Conservation (phyloP, 2,888 invertebrate genomes). For the Ormia ochracea region DNA sequence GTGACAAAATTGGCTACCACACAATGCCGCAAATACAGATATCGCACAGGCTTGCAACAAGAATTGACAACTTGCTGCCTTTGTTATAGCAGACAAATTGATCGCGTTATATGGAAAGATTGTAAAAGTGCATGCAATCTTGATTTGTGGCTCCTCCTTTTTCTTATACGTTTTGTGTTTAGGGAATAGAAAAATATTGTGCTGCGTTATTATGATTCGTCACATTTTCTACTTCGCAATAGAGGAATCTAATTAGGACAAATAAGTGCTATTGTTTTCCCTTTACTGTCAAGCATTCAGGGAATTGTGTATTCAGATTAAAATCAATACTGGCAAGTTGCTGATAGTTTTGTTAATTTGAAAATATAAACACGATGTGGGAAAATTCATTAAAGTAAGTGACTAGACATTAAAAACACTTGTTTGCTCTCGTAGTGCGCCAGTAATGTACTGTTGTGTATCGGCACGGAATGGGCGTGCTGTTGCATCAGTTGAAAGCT, state of each 20-base stretch:
- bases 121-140: neutral
- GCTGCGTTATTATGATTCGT: slow-evolving; percentile 10
- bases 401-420: neutral
- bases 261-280: slow-evolving; percentile 46
- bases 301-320: neutral
- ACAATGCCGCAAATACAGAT: neutral
- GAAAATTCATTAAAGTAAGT: neutral
- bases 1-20: slow-evolving; percentile 38
- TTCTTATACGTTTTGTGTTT: neutral
- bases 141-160: neutral
- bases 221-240: neutral
- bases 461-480: no score
- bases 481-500: no score
- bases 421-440: no score
- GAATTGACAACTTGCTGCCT: slow-evolving; percentile 6
- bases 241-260: slow-evolving; percentile 47
- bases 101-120: neutral
- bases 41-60: neutral
- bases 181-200: neutral
- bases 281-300: neutral
- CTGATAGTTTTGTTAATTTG: neutral
- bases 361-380: neutral
- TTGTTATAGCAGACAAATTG: neutral
- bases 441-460: no score
- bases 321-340: slow-evolving; percentile 2